phyloP scores from a whole-genome alignment of 1,140 invertebrate genomes.

The Euura saliciscinereae region DNA sequence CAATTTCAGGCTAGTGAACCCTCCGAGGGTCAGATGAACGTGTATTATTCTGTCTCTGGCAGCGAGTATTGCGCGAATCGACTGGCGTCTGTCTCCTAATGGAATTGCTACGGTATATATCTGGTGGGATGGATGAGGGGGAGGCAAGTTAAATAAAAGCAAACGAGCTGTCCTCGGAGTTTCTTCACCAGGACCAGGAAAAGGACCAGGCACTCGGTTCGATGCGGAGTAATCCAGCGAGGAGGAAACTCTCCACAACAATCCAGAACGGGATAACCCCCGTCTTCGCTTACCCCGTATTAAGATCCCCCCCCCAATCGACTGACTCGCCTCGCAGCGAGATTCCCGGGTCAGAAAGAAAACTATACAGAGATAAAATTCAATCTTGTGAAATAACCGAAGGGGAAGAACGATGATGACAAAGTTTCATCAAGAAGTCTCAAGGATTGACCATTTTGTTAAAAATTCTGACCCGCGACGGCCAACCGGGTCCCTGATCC shows the following conservation, averaged over 20 bases:
- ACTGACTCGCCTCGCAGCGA: neutral
- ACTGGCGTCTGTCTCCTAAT: conserved; percentile 45
- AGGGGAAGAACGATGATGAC: neutral
- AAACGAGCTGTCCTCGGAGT: conserved; percentile 33
- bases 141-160: conserved; percentile 44
- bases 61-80: neutral
- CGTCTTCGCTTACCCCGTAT: neutral
- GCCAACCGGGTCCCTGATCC: neutral
- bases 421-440: too few relatives aligned
- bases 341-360: neutral
- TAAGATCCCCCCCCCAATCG: neutral
- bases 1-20: too few relatives aligned
- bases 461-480: neutral
- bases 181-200: neutral
- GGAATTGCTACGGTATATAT: conserved; percentile 39
- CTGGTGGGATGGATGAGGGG: neutral
- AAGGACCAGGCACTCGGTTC: neutral
- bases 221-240: conserved; percentile 21
- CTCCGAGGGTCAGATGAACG: too few relatives aligned
- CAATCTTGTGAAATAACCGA: conserved; percentile 42
- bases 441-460: neutral
- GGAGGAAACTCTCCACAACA: conserved; percentile 11
- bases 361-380: conserved; percentile 37
- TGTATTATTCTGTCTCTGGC: neutral
- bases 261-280: neutral